phyloP scores from a whole-genome alignment of 2,797 vertebrate genomes.

The Chelidonichthys spinosus region DNA sequence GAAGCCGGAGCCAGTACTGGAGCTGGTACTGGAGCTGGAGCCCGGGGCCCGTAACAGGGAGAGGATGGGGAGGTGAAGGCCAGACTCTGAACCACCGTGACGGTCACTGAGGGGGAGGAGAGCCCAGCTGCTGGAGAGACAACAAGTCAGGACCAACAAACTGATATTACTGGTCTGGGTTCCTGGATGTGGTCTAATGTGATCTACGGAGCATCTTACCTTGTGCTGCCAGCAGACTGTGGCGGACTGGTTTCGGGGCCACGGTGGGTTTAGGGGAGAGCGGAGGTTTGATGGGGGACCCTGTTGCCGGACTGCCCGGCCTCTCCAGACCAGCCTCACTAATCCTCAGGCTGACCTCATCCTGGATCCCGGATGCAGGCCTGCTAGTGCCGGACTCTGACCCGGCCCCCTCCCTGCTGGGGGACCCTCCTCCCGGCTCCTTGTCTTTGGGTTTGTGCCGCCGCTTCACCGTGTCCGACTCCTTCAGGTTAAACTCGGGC shows the following conservation, averaged over 20 bases:
- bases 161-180: no score
- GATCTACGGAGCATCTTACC: slow-evolving; percentile 40
- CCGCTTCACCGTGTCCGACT: slow-evolving; percentile 96
- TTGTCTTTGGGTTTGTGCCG: slow-evolving; percentile 91
- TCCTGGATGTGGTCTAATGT: no score
- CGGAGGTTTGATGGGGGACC: slow-evolving; percentile 63
- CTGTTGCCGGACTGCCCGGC: slow-evolving; percentile 71
- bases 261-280: slow-evolving; percentile 78
- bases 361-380: slow-evolving; percentile 47
- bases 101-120: slow-evolving; percentile 44
- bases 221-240: slow-evolving; percentile 70
- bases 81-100: slow-evolving; percentile 79
- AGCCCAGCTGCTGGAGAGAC: slow-evolving; percentile 44
- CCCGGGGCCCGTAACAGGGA: slow-evolving; percentile 29
- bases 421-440: slow-evolving; percentile 75
- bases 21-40: not conserved
- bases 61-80: slow-evolving; percentile 69
- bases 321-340: slow-evolving; percentile 75
- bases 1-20: no score
- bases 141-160: not conserved
- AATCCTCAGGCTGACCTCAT: slow-evolving; percentile 53
- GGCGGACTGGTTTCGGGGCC: slow-evolving; percentile 75
- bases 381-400: slow-evolving; percentile 21
- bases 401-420: slow-evolving; percentile 72
- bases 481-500: slow-evolving; percentile 93